Evolutionary conservation across 2,797 vertebrate genomes (phyloP), one percentile per base, ranked within the genome.

Genomic region (Sebastes oblongus): DNA sequence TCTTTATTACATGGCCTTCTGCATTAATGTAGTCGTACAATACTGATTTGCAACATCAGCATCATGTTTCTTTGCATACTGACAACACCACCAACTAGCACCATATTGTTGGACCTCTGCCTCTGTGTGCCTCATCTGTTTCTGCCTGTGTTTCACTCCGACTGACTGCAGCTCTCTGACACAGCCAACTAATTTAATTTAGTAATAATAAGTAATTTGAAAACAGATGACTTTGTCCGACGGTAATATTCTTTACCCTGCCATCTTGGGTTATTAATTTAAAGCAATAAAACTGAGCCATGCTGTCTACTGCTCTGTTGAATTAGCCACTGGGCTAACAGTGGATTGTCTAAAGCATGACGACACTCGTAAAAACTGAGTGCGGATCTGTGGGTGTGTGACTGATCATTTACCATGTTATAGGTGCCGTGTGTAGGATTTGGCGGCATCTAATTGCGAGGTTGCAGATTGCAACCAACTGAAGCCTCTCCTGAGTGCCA

Each of bases 181-280:
- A 5, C 46, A 27, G 39, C 22, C 27, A 2, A 16, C 42, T 64
- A n/a, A 52, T 77, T 71, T 50, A 7, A 65, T 68, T 72, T 52
- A 11, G 3, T 30, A 66, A 78, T 61, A 79, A 70, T 70, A 81
- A 78, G 72, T 75, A 54, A 77, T 77, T 72, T 73, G n/a, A 67
- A 72, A 78, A 66, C 32, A 75, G 54, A 80, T 60, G 50, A 62
- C 66, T 74, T 58, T 13, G 22, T 42, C 30, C 56, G 50, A 67
- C 67, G 61, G 62, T 25, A 20, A 72, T 73, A 32, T 61, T 66
- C 58, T 27, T 27, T 42, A 52, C 42, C 8, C 54, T 58, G 34
- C 18, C 32, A 36, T 73, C 54, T 55, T 72, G 18, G 18, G 29
- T 79, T 58, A 75, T 83, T 66, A 34, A 78, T 77, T 75, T 34